Base-by-base conservation (phyloP, 2,113 vertebrate genomes). In the Ramphastos sulfuratus region DNA sequence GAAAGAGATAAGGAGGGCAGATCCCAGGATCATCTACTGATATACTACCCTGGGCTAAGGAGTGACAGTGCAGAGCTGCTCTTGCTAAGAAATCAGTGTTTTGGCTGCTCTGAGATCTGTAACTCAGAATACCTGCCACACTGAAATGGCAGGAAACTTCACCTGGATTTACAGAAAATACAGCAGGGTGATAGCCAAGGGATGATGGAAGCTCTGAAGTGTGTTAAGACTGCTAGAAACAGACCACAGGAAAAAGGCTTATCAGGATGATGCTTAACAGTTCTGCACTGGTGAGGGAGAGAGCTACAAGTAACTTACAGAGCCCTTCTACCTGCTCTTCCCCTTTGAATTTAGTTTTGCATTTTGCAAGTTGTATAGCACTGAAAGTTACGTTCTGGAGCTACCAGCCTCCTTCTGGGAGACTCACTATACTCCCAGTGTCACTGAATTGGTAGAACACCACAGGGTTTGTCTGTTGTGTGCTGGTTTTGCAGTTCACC, bases 21-120 rank as follows among this genome's bases (percentile, higher is more conserved):
- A 7, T 18, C 42, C 56, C 50, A 31, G 44, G 12, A 56, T 7
- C 7, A 0, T 58, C n/a, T 24, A 12, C 35, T 1, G 1, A 6
- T 28, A 12, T 11, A 1, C 18, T 10, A 0, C 2, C 2, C 25
- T 1, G 15, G 67, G 56, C 42, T 21, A 12, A 27, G 37, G 15
- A 17, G 6, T 2, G 8, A 6, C 30, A 58, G 84, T 27, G 31
- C 35, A 58, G 81, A 56, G 10, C 71, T 81, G 74, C 90, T 30
- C 1, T 10, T 35, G 19, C 50, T 52, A 23, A 52, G 50, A 52
- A 52, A 52, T 24, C 50, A 52, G 50, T 37, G 23, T 24, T 83
- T 23, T 39, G 14, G 55, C n/a, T 70, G 16, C 20, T 72, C 27
- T 8, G 17, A 31, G 42, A 20, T 19, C 66, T 27, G 20, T 27